phyloP scores from a whole-genome alignment of 2,888 invertebrate genomes.

The Coronaproctus castanopsis region DNA sequence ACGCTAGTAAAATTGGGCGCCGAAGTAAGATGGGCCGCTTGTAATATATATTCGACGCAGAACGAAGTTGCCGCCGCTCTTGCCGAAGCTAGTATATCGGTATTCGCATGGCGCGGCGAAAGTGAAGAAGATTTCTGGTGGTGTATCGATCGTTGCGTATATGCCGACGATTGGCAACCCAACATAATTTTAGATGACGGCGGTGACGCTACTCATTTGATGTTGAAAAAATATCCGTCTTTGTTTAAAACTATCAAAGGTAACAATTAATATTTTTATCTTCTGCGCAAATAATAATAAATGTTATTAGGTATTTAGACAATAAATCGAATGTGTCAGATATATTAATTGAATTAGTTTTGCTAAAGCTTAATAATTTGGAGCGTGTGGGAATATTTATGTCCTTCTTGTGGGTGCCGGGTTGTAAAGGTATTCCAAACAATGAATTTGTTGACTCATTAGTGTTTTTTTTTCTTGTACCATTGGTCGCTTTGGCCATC shows the following conservation, averaged over 20 bases:
- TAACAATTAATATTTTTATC: too few species aligned
- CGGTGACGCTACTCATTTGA: slow-evolving; percentile 87
- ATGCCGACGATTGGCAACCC: slow-evolving; percentile 81
- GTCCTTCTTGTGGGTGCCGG: too few species aligned
- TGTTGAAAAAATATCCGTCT: slow-evolving; percentile 84
- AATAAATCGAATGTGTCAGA: too few species aligned
- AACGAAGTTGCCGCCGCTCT: slow-evolving; percentile 93
- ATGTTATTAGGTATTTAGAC: too few species aligned
- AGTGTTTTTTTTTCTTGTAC: too few species aligned
- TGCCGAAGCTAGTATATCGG: slow-evolving; percentile 36
- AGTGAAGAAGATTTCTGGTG: slow-evolving; percentile 98
- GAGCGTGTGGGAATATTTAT: too few species aligned
- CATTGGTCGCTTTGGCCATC: too few species aligned
- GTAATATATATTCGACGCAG: slow-evolving; percentile 94
- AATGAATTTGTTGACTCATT: too few species aligned
- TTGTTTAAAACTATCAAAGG: slow-evolving; percentile 85
- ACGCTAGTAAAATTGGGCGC: slow-evolving; percentile 74
- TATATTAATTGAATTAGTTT: too few species aligned
- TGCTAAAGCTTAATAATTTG: too few species aligned
- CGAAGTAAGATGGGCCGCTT: slow-evolving; percentile 86
- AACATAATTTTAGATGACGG: slow-evolving; percentile 97
- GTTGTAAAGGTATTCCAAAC: too few species aligned
- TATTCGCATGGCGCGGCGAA: slow-evolving; percentile 94
- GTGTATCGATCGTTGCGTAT: slow-evolving; percentile 92
- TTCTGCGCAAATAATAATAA: too few species aligned